A percentile compares a stretch with the other conserved stretches of the same genome.
Conservation (phyloP, 2,888 invertebrate species). For the Merodon equestris region DNA sequence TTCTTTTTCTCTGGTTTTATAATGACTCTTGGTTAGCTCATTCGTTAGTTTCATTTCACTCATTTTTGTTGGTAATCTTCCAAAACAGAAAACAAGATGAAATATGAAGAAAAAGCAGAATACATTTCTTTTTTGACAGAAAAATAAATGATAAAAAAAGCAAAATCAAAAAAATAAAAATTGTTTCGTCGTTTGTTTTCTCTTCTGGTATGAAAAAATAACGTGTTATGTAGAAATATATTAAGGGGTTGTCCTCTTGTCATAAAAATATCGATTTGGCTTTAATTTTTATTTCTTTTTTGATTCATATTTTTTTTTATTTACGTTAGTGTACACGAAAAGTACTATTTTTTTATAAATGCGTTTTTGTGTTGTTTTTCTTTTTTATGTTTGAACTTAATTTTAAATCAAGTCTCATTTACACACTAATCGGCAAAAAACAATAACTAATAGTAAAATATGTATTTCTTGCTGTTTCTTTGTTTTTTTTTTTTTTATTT, state of each 20-base stretch:
- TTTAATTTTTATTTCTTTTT: slow-evolving; percentile 56
- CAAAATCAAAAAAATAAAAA: background rate
- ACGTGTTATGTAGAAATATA: too few species aligned
- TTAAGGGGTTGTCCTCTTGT: slow-evolving; percentile 59
- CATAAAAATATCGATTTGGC: slow-evolving; percentile 66
- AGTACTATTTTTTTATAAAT: slow-evolving; percentile 19
- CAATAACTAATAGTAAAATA: background rate
- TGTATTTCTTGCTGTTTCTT: background rate
- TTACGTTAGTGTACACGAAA: slow-evolving; percentile 55
- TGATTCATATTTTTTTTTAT: slow-evolving; percentile 43
- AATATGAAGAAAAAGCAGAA: slow-evolving; percentile 12
- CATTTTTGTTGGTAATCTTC: slow-evolving; percentile 3
- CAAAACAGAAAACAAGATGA: slow-evolving; percentile 24
- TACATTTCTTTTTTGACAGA: slow-evolving; percentile 47
- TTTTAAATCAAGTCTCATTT: too few species aligned
- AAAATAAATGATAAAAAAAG: slow-evolving; percentile 8
- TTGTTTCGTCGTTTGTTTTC: too few species aligned
- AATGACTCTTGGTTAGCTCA: slow-evolving; percentile 48
- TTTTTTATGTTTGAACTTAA: background rate
- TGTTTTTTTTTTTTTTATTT: slow-evolving; percentile 24
- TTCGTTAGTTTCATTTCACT: slow-evolving; percentile 45
- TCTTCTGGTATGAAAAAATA: too few species aligned
- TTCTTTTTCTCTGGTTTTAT: slow-evolving; percentile 47
- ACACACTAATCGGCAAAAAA: too few species aligned
- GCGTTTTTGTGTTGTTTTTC: slow-evolving; percentile 17